These are phyloP conservation scores for Enchytraeus crypticus DNA, from an alignment of 2,888 invertebrate species.

Conservation along the genomic window DNA sequence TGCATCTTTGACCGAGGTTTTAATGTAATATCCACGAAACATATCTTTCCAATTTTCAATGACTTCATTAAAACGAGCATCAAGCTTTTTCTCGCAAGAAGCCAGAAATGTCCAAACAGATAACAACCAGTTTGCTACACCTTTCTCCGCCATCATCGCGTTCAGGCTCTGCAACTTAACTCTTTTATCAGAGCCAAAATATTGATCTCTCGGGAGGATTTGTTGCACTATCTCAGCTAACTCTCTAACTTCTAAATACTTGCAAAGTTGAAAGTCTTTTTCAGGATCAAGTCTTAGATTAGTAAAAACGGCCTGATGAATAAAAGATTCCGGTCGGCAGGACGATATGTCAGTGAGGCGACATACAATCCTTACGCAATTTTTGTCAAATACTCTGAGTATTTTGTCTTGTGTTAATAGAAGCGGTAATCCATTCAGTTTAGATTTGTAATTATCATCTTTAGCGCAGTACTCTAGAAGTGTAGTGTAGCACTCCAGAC, in stretches of 20 bases:
- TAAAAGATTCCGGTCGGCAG: conserved; percentile 19
- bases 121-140: background rate
- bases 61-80: too few species aligned
- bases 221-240: conserved; percentile 20
- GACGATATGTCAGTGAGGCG: conserved; percentile 22
- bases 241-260: conserved; percentile 18
- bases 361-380: conserved; percentile 20
- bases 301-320: conserved; percentile 17
- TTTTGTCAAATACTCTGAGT: conserved; percentile 20
- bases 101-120: background rate
- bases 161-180: background rate
- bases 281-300: conserved; percentile 10
- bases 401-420: conserved; percentile 22
- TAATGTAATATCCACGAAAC: too few species aligned
- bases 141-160: background rate
- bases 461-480: conserved; percentile 21
- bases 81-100: background rate
- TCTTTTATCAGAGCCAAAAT: background rate
- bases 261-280: conserved; percentile 12
- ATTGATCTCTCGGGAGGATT: conserved; percentile 6
- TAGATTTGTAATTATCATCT: conserved; percentile 8
- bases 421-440: conserved; percentile 23
- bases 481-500: conserved; percentile 8
- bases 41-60: too few species aligned
- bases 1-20: conserved; percentile 15